Conservation (phyloP, 1,140 invertebrate species). For the Pseudomyrmex concolor region DNA sequence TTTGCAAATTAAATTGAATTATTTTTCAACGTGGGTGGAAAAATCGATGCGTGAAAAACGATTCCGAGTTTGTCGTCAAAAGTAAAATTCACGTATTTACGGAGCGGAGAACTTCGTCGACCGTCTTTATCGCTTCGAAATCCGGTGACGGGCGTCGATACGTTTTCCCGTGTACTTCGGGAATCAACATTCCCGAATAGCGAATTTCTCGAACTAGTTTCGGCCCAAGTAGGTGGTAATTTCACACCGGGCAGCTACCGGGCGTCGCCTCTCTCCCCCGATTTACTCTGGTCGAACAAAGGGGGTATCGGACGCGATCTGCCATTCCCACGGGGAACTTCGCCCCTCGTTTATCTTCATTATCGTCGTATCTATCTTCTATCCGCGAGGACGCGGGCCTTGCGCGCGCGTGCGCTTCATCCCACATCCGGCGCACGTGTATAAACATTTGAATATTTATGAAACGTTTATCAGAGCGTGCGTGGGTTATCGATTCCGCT, state of each 20-base stretch:
- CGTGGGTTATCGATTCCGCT: conserved; percentile 36
- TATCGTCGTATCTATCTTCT: conserved; percentile 70
- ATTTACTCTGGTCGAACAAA: conserved; percentile 4
- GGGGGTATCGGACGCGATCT: conserved; percentile 63
- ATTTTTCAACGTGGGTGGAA: no score
- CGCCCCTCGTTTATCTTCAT: conserved; percentile 74
- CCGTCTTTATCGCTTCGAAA: background rate
- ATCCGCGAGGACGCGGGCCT: conserved; percentile 5
- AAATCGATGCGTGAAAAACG: no score
- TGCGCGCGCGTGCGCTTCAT: conserved; percentile 33
- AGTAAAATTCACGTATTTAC: no score
- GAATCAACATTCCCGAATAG: background rate
- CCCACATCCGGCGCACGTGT: conserved; percentile 17
- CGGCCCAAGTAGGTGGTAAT: conserved; percentile 53
- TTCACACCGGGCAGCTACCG: conserved; percentile 12
- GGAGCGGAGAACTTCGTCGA: no score
- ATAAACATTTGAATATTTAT: conserved; percentile 73
- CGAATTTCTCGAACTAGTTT: conserved; percentile 38
- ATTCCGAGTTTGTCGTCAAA: no score
- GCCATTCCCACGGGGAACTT: conserved; percentile 71
- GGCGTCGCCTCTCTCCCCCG: conserved; percentile 29
- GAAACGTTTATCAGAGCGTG: conserved; percentile 45
- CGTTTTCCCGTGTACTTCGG: background rate
- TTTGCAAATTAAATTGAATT: no score
- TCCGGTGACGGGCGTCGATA: background rate